phyloP scores from a whole-genome alignment of 1,140 invertebrate genomes.

The Cyclargus thomasi region DNA sequence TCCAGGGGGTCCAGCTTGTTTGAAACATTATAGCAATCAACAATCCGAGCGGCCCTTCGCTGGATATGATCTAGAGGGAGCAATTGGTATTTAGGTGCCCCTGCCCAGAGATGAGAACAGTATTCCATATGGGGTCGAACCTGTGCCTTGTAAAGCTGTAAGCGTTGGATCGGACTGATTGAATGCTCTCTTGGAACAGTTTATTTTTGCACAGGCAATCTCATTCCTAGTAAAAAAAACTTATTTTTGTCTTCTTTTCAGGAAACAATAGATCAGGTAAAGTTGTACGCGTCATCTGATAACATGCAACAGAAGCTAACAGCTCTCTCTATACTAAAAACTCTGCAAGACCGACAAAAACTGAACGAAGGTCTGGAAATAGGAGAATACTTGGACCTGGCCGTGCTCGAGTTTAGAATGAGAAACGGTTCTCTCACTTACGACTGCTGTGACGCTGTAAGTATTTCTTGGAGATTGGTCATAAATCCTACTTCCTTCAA shows the following conservation, averaged over 20 bases:
- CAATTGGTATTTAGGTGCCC: too few species aligned
- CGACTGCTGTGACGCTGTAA: slow-evolving; percentile 30
- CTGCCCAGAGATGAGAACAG: too few species aligned
- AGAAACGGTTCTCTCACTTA: slow-evolving; percentile 19
- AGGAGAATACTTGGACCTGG: neutral
- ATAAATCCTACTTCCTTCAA: too few species aligned
- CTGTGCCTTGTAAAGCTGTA: too few species aligned
- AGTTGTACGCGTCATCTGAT: neutral
- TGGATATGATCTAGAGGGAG: too few species aligned
- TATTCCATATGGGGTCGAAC: too few species aligned
- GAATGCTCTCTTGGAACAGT: too few species aligned
- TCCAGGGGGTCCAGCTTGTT: too few species aligned
- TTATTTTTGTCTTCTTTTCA: neutral
- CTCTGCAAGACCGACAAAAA: neutral
- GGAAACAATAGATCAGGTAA: neutral
- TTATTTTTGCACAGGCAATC: too few species aligned
- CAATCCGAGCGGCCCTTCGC: too few species aligned
- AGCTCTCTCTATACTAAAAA: neutral
- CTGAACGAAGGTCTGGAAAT: neutral
- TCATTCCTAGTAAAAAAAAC: neutral
- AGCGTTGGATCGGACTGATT: too few species aligned
- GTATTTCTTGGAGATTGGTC: slow-evolving; percentile 20
- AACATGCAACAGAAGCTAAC: neutral
- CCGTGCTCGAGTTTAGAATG: slow-evolving; percentile 25
- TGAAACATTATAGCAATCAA: too few species aligned